Base-by-base conservation (phyloP, 2,797 vertebrate species). In the Synaphobranchus kaupii region DNA sequence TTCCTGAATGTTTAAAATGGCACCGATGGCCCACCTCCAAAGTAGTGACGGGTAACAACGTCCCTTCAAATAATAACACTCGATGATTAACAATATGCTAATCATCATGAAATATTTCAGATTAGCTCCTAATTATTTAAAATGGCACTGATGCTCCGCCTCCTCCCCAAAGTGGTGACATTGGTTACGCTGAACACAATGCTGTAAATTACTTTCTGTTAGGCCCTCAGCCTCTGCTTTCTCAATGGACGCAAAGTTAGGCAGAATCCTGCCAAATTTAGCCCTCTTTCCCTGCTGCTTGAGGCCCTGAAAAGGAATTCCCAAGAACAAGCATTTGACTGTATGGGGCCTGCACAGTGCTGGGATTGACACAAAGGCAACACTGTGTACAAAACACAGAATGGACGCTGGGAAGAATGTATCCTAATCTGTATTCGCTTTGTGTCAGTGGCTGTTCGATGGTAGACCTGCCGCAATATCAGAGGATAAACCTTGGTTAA, bases 221-320 rank as follows among this genome's bases (percentile, higher is more conserved):
- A 63, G 73, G 44, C 83, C 88, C 87, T 86, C 88, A 87, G 93
- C 93, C 66, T 95, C 93, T 90, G 90, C 48, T 95, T 95, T 94
- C 95, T 9, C 81, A 91, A 90, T 90, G 90, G 94, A 93, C 94
- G 94, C 95, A 88, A 95, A 92, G 92, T 94, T 91, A 92, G 39
- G 39, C 39, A 1, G 39, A 90, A 92, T 90, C 78, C 50, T 89
- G 92, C 91, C 94, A 94, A 94, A 95, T 96, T 94, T 96, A 96
- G 95, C 93, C 89, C 63, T 0, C 86, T 83, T 39, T 31, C n/a
- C 13, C 10, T 3, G 39, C 3, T 31, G 9, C 3, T 47, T 0
- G 44, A 0, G 20, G 76, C 25, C 12, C 39, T 47, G 20, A 80
- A 80, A 80, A 80, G 76, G 76, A 80, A 47, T 22, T 20, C 8